Evolutionary conservation across 2,888 invertebrate species (phyloP), one percentile per base, ranked within the genome.

Genomic region (Phasia obesa): DNA sequence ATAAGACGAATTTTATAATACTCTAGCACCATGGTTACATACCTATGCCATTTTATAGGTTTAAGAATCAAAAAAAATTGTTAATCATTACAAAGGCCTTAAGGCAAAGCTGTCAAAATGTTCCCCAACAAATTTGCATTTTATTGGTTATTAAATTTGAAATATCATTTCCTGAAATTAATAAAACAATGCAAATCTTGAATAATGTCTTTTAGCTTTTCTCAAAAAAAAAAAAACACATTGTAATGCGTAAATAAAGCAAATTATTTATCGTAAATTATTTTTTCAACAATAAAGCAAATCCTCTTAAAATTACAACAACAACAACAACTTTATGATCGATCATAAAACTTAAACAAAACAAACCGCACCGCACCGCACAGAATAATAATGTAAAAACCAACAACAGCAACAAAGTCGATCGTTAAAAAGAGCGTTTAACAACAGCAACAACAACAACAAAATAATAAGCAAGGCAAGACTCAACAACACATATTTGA

Each of bases 401-500:
- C 67, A 70, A 69, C 71, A 77, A 47, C 74, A 79, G 38, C 55
- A 83, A 75, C 69, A 78, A 76, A 70, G 84, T 80, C 60, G 69
- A 71, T 84, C 79, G 82, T 70, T 75, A 64, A 53, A 53, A 70
- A 60, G 60, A 67, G 67, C 74, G 53, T 74, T 65, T 57, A 77
- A 73, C 49, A 65, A 59, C 38, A 75, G 64, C 44, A 73, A 19
- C 27, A 67, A 67, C 51, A 62, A 2, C 21, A 38, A n/a, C 17
- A 51, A 49, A 57, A 47, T 6, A 73, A 67, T n/a, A 62, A 55
- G 11, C 4, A 57, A 71, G 5, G 35, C 13, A n/a, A 53, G 67
- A 69, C 31, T 62, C 49, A 64, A 71, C 70, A 57, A 65, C 64
- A 79, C 79, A 71, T 76, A 76, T 79, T 83, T 83, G 83, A 83